Evolutionary conservation across 2,888 invertebrate genomes (phyloP).

Genomic region (Malthinus seriepunctatus): DNA sequence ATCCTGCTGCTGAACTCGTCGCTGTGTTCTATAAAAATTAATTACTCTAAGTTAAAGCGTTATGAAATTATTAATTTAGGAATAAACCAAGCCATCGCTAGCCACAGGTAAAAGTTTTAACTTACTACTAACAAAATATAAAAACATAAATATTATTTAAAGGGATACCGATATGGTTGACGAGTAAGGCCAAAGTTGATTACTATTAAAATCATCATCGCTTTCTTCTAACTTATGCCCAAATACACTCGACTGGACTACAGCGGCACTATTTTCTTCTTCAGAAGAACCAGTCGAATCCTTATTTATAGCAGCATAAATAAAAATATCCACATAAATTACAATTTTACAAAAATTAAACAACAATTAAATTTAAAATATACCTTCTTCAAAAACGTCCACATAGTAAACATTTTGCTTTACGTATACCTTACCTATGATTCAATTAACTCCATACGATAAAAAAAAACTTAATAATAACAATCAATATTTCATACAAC

Average conservation of each 20-base stretch:
- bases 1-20: too few relatives aligned
- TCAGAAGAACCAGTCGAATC: slow-evolving; percentile 57
- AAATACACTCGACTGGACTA: slow-evolving; percentile 47
- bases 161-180: slow-evolving; percentile 49
- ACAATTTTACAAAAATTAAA: too few relatives aligned
- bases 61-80: too few relatives aligned
- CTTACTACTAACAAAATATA: slow-evolving; percentile 2
- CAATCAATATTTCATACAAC: slow-evolving; percentile 13
- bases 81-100: too few relatives aligned
- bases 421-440: slow-evolving; percentile 34
- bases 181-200: slow-evolving; percentile 51
- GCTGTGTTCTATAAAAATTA: too few relatives aligned
- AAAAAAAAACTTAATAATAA: slow-evolving; percentile 16
- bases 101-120: too few relatives aligned
- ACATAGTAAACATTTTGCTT: slow-evolving; percentile 3
- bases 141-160: too few relatives aligned
- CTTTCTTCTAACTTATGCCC: slow-evolving; percentile 50
- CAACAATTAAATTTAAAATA: slow-evolving; percentile 12
- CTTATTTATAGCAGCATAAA: slow-evolving; percentile 46
- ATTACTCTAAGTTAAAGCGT: too few relatives aligned
- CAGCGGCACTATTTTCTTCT: slow-evolving; percentile 51
- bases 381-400: slow-evolving; percentile 4
- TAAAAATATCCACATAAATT: slow-evolving; percentile 18
- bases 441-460: slow-evolving; percentile 1
- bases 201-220: slow-evolving; percentile 54